Percentiles rank a stretch among this genome's conserved stretches.
Evolutionary conservation across 2,888 invertebrate genomes (phyloP).

Genomic region (Drosophila mercatorum): DNA sequence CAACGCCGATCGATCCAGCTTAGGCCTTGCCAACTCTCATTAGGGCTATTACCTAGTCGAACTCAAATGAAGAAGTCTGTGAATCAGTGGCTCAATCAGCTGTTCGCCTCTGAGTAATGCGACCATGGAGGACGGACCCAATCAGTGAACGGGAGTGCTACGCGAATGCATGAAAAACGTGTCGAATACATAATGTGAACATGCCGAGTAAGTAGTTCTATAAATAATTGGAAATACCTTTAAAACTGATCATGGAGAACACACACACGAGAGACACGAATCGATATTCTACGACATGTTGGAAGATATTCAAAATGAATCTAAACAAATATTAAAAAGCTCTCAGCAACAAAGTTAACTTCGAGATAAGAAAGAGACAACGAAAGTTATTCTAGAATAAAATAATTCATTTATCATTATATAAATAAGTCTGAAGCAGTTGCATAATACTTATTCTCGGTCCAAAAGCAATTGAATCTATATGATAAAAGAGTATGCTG

Average conservation of each 20-base stretch:
- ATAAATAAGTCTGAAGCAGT: too few species aligned
- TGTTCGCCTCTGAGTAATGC: conserved; percentile 8
- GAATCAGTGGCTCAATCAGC: conserved; percentile 2
- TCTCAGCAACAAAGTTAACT: too few species aligned
- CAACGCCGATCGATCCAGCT: neutral
- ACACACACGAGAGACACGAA: neutral
- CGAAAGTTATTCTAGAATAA: too few species aligned
- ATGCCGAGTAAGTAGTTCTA: conserved; percentile 1
- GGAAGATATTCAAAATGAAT: neutral
- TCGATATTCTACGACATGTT: too few species aligned
- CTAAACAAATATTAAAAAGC: too few species aligned
- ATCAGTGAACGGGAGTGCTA: neutral
- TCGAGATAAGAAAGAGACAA: too few species aligned
- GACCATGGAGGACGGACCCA: conserved; percentile 21
- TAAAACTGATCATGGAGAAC: neutral
- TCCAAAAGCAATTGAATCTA: too few species aligned
- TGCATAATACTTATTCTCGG: too few species aligned
- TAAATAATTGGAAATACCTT: neutral
- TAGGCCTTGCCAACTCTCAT: neutral
- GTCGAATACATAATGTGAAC: conserved; percentile 10
- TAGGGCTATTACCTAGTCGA: neutral
- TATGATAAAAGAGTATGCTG: too few species aligned
- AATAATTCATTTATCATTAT: too few species aligned
- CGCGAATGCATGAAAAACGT: conserved; percentile 3
- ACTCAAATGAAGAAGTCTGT: neutral